Conservation (phyloP, 2,888 invertebrate species). For the Meganola albula region DNA sequence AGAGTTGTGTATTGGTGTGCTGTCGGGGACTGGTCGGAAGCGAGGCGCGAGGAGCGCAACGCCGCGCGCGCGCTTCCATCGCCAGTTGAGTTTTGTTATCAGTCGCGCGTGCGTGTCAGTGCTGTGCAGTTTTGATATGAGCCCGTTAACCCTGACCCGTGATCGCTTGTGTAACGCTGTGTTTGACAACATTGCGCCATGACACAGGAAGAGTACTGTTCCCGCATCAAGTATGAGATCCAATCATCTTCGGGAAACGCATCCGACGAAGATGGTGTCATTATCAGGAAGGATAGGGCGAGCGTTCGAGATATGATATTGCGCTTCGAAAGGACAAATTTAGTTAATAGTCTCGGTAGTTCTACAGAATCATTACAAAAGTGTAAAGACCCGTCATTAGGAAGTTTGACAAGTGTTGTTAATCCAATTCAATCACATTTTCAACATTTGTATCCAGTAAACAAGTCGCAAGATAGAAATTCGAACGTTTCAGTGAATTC, state of each 20-base stretch:
- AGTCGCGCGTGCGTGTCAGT: conserved; percentile 52
- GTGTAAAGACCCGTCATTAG: conserved; percentile 49
- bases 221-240: conserved; percentile 50
- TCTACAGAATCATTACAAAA: conserved; percentile 59
- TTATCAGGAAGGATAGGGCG: conserved; percentile 53
- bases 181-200: conserved; percentile 45
- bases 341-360: conserved; percentile 39
- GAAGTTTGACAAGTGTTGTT: conserved; percentile 61
- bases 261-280: conserved; percentile 58
- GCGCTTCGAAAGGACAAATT: conserved; percentile 59
- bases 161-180: conserved; percentile 50
- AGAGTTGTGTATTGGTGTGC: conserved; percentile 19
- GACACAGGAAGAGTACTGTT: conserved; percentile 62
- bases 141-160: conserved; percentile 43
- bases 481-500: conserved; percentile 73
- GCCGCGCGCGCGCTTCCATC: conserved; percentile 53
- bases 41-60: no score
- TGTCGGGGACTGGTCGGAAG: conserved; percentile 28
- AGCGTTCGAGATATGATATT: conserved; percentile 67
- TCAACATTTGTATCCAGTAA: conserved; percentile 56
- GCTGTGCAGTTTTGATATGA: conserved; percentile 57
- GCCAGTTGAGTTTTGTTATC: conserved; percentile 52
- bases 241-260: conserved; percentile 47
- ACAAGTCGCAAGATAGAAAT: conserved; percentile 60
- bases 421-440: conserved; percentile 62